Evolutionary conservation across 2,797 vertebrate species (phyloP), one percentile per base, ranked within the genome.

Genomic region (Pseudochirops cupreus): DNA sequence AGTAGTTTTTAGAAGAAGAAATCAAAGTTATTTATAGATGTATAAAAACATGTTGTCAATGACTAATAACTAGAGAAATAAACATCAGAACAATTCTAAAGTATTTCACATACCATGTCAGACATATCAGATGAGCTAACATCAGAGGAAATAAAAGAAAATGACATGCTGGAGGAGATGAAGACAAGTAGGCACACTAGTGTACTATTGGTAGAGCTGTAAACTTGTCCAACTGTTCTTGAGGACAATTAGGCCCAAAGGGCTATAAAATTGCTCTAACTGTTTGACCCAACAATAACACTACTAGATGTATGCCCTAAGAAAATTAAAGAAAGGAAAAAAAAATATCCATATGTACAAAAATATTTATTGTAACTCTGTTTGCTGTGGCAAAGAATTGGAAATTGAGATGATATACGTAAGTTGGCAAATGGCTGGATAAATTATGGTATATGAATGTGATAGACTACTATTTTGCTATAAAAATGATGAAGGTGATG

Each of bases 161-260:
- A 4, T 18, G 4, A 67, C 1, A 18, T n/a, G 2, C 4, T 67
- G 5, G 9, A n/a, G 1, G 62, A 2, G 33, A n/a, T n/a, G 14
- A 67, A n/a, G 33, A 13, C n/a, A 67, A 67, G n/a, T n/a, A n/a
- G 4, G 33, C n/a, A n/a, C 14, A 67, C 14, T 16, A 67, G 16
- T 67, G 62, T 3, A n/a, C 62, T 33, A 6, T 18, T 67, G 62
- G 33, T 5, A 67, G 16, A 67, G 33, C 33, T n/a, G 62, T n/a
- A 5, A 67, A n/a, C 7, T 16, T 4, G 9, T n/a, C 13, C 62
- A 67, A 67, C 4, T 33, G 3, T 67, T n/a, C 33, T 67, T n/a
- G 14, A n/a, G 13, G n/a, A 67, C 62, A 67, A n/a, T 26, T 67
- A 6, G 18, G 5, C 1, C 14, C 4, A n/a, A 18, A 67, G 7